These are phyloP conservation scores for Kryptolebias ocellatus DNA, from an alignment of 2,797 vertebrate genomes.

Conservation along the genomic window DNA sequence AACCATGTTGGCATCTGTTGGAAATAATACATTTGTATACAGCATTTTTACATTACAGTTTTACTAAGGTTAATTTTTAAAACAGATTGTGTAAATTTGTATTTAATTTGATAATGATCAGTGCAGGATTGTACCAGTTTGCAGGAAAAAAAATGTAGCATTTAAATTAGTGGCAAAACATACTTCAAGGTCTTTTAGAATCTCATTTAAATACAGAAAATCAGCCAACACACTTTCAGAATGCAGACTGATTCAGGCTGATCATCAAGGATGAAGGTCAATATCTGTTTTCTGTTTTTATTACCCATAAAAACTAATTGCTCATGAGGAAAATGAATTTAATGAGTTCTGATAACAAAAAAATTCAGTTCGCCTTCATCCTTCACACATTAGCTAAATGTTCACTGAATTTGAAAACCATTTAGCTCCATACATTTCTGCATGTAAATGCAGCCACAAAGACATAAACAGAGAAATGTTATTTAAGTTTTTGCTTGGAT, in stretches of 20 bases:
- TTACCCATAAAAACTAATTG: constrained; percentile 45
- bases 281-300: constrained; percentile 46
- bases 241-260: not conserved
- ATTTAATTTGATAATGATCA: no score
- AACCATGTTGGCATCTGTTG: no score
- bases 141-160: no score
- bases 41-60: no score
- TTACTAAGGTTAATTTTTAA: no score
- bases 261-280: constrained; percentile 17
- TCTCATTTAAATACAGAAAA: not conserved
- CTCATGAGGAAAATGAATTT: constrained; percentile 40
- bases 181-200: not conserved
- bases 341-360: constrained; percentile 47
- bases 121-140: no score
- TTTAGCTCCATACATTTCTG: constrained; percentile 16
- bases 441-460: constrained; percentile 19
- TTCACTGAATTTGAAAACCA: constrained; percentile 25
- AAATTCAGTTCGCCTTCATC: constrained; percentile 26
- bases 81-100: no score
- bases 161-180: no score
- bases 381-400: constrained; percentile 31
- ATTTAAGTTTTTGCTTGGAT: no score
- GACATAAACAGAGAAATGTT: not conserved
- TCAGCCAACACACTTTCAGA: not conserved
- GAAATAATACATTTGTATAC: no score